A percentile compares a stretch with the other conserved stretches of the same genome.
Conservation (phyloP, 2,797 vertebrate genomes). For the Psittacula echo region DNA sequence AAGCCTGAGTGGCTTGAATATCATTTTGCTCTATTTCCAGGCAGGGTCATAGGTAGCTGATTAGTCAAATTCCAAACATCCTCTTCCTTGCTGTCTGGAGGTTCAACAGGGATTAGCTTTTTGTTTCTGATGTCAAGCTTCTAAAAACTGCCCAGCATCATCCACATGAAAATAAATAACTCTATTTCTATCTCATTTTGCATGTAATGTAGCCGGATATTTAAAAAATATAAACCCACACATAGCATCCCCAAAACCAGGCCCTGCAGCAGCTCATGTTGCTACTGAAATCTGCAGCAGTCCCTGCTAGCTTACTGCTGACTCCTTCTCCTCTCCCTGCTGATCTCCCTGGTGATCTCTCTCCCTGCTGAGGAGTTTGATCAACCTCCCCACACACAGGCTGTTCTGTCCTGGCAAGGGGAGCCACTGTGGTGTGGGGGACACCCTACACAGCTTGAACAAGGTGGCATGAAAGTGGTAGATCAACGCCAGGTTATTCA, state of each 20-base stretch:
- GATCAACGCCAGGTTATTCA: neutral
- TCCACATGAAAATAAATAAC: constrained; percentile 69
- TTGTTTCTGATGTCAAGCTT: constrained; percentile 46
- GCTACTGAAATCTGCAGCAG: neutral
- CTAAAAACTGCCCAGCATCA: constrained; percentile 58
- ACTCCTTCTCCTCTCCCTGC: constrained; percentile 9
- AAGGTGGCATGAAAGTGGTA: neutral
- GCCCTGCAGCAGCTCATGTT: neutral
- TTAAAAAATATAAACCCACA: neutral
- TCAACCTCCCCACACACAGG: constrained; percentile 5
- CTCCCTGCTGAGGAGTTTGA: constrained; percentile 29
- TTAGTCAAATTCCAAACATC: constrained; percentile 79
- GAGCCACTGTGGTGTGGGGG: neutral
- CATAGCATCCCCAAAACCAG: neutral
- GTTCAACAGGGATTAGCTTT: constrained; percentile 44
- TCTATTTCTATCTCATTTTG: constrained; percentile 46
- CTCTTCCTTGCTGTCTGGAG: constrained; percentile 76
- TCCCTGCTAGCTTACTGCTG: constrained; percentile 13
- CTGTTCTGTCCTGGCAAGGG: constrained; percentile 19
- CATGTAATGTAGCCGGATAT: constrained; percentile 45
- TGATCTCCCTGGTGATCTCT: neutral
- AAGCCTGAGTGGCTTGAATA: neutral
- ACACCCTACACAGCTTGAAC: neutral
- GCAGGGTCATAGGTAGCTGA: constrained; percentile 62
- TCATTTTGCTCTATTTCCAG: constrained; percentile 42